Evolutionary conservation across 2,888 invertebrate genomes (phyloP).

Genomic region (Zeuzera pyrina): DNA sequence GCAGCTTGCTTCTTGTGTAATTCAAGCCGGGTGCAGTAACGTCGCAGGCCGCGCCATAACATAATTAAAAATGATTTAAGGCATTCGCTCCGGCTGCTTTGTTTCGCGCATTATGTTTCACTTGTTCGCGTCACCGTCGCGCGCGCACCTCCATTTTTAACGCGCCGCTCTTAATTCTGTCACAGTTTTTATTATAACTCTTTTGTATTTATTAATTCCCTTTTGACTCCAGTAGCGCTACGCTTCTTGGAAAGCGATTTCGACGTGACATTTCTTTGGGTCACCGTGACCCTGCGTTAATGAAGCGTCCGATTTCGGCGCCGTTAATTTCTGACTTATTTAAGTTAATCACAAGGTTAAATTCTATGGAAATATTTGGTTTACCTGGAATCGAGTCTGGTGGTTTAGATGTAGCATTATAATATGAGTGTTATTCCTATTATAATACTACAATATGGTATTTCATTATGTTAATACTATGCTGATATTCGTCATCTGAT

Average conservation of each 20-base stretch:
- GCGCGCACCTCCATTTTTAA: slow-evolving; percentile 57
- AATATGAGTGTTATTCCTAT: too few relatives aligned
- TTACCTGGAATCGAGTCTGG: neutral
- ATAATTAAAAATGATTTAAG: slow-evolving; percentile 74
- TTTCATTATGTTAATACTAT: too few relatives aligned
- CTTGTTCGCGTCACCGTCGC: slow-evolving; percentile 65
- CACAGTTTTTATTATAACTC: slow-evolving; percentile 70
- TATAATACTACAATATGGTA: too few relatives aligned
- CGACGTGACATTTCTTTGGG: slow-evolving; percentile 66
- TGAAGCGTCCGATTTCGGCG: slow-evolving; percentile 66
- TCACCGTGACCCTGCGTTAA: slow-evolving; percentile 53
- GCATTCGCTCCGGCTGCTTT: slow-evolving; percentile 73
- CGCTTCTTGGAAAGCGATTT: slow-evolving; percentile 65
- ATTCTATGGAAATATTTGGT: too few relatives aligned
- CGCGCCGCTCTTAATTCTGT: slow-evolving; percentile 70
- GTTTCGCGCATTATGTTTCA: slow-evolving; percentile 74
- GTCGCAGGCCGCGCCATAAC: slow-evolving; percentile 51
- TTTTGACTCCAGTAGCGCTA: slow-evolving; percentile 69
- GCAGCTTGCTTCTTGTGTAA: slow-evolving; percentile 36
- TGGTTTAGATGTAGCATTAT: too few relatives aligned
- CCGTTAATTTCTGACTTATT: slow-evolving; percentile 37
- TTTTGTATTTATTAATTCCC: slow-evolving; percentile 70
- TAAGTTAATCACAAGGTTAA: slow-evolving; percentile 36
- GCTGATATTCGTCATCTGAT: too few relatives aligned
- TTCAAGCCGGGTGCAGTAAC: slow-evolving; percentile 29